These are phyloP conservation scores for Hipposideros larvatus DNA, from an alignment of 2,797 vertebrate species.

Conservation along the genomic window DNA sequence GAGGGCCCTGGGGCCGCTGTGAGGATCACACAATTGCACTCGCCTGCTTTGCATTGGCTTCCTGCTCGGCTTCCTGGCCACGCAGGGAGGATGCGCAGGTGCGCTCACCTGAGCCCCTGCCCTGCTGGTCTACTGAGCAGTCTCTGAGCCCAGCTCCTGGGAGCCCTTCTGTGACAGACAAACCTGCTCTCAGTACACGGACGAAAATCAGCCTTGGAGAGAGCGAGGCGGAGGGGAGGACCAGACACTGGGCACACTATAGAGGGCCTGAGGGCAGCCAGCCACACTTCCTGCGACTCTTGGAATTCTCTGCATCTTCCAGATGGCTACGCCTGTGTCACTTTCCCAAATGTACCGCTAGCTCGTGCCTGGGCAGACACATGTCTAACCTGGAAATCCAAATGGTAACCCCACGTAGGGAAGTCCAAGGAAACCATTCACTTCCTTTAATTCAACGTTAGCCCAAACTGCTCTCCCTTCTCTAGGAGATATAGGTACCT, in stretches of 20 bases:
- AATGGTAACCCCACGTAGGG: neutral
- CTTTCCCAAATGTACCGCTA: neutral
- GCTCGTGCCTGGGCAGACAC: neutral
- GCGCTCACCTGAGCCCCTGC: neutral
- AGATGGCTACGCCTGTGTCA: neutral
- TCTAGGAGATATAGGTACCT: neutral
- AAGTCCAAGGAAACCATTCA: neutral
- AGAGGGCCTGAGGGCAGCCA: neutral
- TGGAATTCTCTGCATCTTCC: neutral
- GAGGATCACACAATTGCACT: no score
- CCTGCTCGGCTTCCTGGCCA: neutral
- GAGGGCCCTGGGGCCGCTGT: neutral
- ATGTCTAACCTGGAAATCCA: neutral
- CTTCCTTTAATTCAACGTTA: neutral
- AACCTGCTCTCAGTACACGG: neutral
- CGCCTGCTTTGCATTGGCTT: fast-evolving
- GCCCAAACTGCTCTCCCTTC: neutral
- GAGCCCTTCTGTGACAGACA: neutral
- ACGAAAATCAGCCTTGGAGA: neutral
- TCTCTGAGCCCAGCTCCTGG: neutral
- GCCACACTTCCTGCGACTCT: neutral
- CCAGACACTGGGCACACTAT: fast-evolving
- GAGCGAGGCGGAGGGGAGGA: neutral
- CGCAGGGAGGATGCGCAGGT: fast-evolving
- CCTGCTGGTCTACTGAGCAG: neutral